These are phyloP conservation scores for Nymphalis c-album DNA, from an alignment of 2,888 invertebrate genomes.

Conservation along the genomic window DNA sequence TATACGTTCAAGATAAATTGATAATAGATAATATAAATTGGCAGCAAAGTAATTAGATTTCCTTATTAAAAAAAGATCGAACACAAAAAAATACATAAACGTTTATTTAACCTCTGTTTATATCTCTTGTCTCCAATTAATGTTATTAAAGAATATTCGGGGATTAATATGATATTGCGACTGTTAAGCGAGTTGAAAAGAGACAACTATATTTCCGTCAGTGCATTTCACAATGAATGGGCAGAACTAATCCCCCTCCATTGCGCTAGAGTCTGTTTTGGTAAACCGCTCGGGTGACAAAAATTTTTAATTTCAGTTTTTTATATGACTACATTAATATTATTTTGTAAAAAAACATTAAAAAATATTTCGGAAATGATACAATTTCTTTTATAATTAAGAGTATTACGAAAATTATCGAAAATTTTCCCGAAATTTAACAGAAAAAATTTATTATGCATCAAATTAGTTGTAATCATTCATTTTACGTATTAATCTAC, in stretches of 20 bases:
- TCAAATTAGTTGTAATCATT: no score
- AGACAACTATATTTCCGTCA: constrained; percentile 64
- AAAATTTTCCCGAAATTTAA: no score
- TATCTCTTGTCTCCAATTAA: constrained; percentile 17
- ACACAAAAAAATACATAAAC: constrained; percentile 18
- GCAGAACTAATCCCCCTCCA: constrained; percentile 71
- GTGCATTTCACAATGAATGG: constrained; percentile 56
- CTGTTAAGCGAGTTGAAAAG: constrained; percentile 50
- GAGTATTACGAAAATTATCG: no score
- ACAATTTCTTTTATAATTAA: no score
- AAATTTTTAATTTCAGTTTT: constrained; percentile 43
- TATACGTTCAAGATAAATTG: neutral
- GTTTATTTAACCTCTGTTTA: constrained; percentile 25
- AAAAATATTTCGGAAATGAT: no score
- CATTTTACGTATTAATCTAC: no score
- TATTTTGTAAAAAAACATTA: no score
- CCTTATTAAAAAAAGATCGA: constrained; percentile 14
- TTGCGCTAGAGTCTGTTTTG: constrained; percentile 70
- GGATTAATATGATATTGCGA: constrained; percentile 29
- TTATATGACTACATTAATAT: no score
- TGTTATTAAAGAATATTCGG: constrained; percentile 18
- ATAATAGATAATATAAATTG: constrained; percentile 6
- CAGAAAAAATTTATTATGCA: no score
- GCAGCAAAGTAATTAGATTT: constrained; percentile 1
- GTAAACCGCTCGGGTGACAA: constrained; percentile 71